Evolutionary conservation across 2,888 invertebrate genomes (phyloP), one percentile per base, ranked within the genome.

Genomic region (Limenitis camilla): DNA sequence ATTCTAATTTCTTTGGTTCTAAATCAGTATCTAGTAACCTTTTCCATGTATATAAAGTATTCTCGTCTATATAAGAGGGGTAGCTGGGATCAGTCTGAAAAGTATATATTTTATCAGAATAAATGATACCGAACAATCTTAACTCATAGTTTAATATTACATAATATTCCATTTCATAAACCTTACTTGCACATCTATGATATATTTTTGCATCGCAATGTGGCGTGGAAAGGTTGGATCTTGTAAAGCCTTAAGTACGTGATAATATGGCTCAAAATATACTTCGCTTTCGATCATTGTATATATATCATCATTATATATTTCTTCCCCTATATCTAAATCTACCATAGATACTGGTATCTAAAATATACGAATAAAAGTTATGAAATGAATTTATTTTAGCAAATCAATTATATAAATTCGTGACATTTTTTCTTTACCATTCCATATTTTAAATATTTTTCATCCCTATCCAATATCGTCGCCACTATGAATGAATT

Each of bases 241-340:
- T 68, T 93, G 90, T 29, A 96, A 71, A 35, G 91, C 92, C 58
- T 86, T 88, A 45, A 94, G 81, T 0, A 94, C 92, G 62, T 93
- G 92, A 55, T 89, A 85, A 69, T 95, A 96, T 0, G 95, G 93
- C 68, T 95, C 95, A 73, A 94, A 95, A 73, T 93, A 96, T 1
- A 93, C 91, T 56, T 91, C 91, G 43, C 93, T 92, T 75, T 95
- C 94, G 30, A 93, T 89, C 92, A 96, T 92, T 1, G 89, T 72
- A 61, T 77, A 84, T 2, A 51, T 48, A 9, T 72, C 73, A 8
- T 65, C 61, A 29, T 68, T 67, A 36, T 56, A 62, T 2, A 80
- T 54, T 40, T 69, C 56, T 9, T 66, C 64, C 27, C 64, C 61
- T 19, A 61, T 55, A 31, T 55, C 59, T 1, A 60, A 48, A 28